Conservation (phyloP, 2,113 vertebrate species). For the Ictalurus punctatus region DNA sequence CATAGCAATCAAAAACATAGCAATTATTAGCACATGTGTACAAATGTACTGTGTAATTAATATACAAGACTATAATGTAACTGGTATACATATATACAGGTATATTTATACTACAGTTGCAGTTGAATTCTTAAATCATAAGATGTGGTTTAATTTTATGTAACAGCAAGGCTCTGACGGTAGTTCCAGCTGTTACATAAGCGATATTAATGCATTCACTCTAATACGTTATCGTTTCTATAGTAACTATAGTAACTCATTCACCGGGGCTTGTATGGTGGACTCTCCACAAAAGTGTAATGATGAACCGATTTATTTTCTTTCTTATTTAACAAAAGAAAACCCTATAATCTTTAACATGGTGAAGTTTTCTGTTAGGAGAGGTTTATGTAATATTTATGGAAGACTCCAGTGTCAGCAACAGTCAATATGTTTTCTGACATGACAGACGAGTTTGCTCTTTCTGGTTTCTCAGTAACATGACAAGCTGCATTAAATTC, state of each 20-base stretch:
- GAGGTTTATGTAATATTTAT: background rate
- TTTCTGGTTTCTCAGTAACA: background rate
- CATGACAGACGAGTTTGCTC: background rate
- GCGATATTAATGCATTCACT: background rate
- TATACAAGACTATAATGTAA: background rate
- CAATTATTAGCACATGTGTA: background rate
- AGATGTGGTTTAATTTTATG: background rate
- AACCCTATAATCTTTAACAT: background rate
- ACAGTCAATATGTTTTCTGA: background rate
- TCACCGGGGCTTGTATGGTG: background rate
- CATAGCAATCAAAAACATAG: background rate
- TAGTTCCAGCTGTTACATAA: background rate
- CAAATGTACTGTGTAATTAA: background rate
- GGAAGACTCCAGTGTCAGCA: background rate
- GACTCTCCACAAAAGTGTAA: background rate
- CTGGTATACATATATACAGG: background rate
- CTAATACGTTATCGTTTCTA: background rate
- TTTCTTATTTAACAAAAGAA: background rate
- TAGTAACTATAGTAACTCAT: background rate
- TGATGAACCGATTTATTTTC: background rate
- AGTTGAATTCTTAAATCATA: background rate
- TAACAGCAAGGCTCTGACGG: background rate
- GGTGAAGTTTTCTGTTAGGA: background rate
- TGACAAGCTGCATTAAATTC: background rate
- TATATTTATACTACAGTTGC: background rate